These are phyloP conservation scores for Emys orbicularis DNA, from an alignment of 2,797 vertebrate genomes.

Conservation along the genomic window DNA sequence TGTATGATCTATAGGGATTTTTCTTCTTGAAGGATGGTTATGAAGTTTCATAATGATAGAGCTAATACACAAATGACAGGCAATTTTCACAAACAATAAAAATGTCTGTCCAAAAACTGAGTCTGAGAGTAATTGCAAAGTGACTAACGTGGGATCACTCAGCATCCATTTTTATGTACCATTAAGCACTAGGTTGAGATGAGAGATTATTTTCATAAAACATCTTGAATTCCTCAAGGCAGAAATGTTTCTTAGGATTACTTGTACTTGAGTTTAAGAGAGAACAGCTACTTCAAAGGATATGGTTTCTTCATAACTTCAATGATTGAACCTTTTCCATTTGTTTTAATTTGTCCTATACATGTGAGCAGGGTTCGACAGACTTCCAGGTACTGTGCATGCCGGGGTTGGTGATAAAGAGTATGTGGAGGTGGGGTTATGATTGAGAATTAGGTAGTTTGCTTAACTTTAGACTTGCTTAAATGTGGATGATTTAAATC, in stretches of 20 bases:
- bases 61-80: not conserved
- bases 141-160: not conserved
- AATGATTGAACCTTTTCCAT: conserved; percentile 13
- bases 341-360: conserved; percentile 16
- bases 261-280: conserved; percentile 22
- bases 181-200: conserved; percentile 26
- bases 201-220: conserved; percentile 47
- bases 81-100: conserved; percentile 7
- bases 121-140: not conserved
- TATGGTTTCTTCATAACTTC: conserved; percentile 19
- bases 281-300: conserved; percentile 36
- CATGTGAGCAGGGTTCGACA: not conserved
- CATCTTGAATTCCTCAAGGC: conserved; percentile 28
- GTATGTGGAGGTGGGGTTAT: not conserved
- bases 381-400: not conserved
- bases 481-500: not conserved
- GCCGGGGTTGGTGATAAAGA: not conserved
- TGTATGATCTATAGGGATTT: not conserved
- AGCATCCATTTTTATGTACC: conserved; percentile 48
- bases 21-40: conserved; percentile 28
- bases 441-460: not conserved
- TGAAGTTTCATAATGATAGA: not conserved
- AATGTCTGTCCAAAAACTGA: not conserved
- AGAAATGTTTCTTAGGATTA: conserved; percentile 10
- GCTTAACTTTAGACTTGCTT: not conserved